These are phyloP conservation scores for Pristionchus japonicus DNA, from an alignment of 2,888 invertebrate genomes.

Conservation along the genomic window DNA sequence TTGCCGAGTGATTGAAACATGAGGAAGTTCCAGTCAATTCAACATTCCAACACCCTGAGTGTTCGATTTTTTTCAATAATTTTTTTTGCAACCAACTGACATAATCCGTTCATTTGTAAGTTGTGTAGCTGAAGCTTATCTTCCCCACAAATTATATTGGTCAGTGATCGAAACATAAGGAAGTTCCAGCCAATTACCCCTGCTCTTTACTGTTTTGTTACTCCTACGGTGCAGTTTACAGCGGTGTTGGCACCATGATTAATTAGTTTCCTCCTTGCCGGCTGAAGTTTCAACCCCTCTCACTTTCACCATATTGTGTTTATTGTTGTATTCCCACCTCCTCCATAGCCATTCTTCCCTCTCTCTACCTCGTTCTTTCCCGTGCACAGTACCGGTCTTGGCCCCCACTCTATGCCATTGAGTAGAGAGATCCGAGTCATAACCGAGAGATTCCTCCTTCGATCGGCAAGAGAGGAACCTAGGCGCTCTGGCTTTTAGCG, in stretches of 20 bases:
- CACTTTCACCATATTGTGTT: background rate
- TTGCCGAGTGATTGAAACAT: no score
- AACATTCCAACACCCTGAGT: no score
- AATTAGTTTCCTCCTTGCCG: background rate
- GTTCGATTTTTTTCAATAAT: no score
- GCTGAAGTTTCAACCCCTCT: background rate
- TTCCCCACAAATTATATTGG: no score
- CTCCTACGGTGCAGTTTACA: background rate
- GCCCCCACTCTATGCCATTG: background rate
- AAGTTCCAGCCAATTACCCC: background rate
- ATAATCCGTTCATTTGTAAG: no score
- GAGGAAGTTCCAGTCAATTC: no score
- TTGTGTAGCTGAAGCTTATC: no score
- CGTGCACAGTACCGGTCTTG: background rate
- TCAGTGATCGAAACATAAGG: background rate
- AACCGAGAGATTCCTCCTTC: background rate
- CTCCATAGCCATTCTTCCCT: background rate
- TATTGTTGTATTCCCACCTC: slow-evolving; percentile 2
- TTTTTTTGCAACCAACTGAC: no score
- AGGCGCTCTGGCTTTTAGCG: no score
- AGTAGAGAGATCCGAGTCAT: background rate
- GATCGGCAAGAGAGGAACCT: background rate
- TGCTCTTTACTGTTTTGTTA: background rate
- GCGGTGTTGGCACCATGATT: background rate
- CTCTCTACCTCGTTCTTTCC: background rate